Evolutionary conservation across 2,888 invertebrate genomes (phyloP).

Genomic region (Apoda limacodes): DNA sequence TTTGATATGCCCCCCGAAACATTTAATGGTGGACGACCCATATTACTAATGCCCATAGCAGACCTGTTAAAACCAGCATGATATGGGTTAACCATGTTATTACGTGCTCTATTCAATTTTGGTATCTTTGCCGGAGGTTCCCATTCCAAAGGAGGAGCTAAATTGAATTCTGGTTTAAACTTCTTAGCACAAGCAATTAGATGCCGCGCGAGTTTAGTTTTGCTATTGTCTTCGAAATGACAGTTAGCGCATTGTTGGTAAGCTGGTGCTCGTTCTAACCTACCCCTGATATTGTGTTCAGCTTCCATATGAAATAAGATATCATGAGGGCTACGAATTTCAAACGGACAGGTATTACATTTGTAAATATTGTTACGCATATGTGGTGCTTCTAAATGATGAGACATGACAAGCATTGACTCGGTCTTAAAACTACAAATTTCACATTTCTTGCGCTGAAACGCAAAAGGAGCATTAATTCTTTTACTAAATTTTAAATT

Average conservation of each 20-base stretch:
- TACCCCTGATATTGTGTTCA: constrained; percentile 89
- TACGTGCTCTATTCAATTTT: constrained; percentile 63
- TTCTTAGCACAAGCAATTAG: constrained; percentile 91
- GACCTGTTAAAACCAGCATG: constrained; percentile 61
- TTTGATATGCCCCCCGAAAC: constrained; percentile 34
- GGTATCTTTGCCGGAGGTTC: constrained; percentile 96
- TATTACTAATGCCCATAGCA: constrained; percentile 54
- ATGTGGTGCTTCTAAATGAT: constrained; percentile 93
- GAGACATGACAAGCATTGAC: constrained; percentile 86
- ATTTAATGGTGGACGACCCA: constrained; percentile 45
- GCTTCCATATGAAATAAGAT: constrained; percentile 95
- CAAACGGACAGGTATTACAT: constrained; percentile 88
- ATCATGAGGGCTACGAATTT: constrained; percentile 89
- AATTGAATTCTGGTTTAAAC: constrained; percentile 89
- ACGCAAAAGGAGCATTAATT: constrained; percentile 86
- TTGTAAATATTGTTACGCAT: constrained; percentile 89
- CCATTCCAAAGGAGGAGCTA: constrained; percentile 91
- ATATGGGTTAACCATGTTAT: constrained; percentile 52
- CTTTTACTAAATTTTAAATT: constrained; percentile 90
- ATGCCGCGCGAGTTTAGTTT: constrained; percentile 91
- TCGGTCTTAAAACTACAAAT: constrained; percentile 94
- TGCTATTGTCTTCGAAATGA: constrained; percentile 94
- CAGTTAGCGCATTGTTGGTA: constrained; percentile 96
- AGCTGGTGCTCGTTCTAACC: constrained; percentile 87
- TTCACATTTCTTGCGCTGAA: constrained; percentile 86